Percentiles rank a stretch among this genome's conserved stretches.
These are phyloP conservation scores for Grammomys dolichurus DNA, from an alignment of 2,113 vertebrate genomes.

Conservation along the genomic window DNA sequence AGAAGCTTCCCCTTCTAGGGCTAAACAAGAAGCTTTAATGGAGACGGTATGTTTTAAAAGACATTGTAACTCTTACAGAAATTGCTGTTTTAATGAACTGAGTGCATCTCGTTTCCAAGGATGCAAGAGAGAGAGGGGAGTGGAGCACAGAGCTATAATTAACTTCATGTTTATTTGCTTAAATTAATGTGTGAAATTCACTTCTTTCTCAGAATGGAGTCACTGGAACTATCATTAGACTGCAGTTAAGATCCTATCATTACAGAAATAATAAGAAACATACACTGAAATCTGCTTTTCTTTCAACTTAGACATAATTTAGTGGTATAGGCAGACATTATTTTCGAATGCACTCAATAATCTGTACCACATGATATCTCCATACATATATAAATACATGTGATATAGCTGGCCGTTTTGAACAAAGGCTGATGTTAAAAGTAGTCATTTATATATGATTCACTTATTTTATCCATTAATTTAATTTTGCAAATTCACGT, in stretches of 20 bases:
- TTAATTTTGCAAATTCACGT: conserved; percentile 12
- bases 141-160: conserved; percentile 85
- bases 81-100: conserved; percentile 79
- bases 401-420: conserved; percentile 25
- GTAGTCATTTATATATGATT: conserved; percentile 55
- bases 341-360: conserved; percentile 67
- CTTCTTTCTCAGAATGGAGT: conserved; percentile 80
- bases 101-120: conserved; percentile 75
- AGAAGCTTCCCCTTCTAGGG: neutral
- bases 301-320: conserved; percentile 66
- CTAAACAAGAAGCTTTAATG: conserved; percentile 24
- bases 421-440: conserved; percentile 18
- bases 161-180: conserved; percentile 85
- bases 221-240: conserved; percentile 79
- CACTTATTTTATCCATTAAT: neutral
- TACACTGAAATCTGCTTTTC: conserved; percentile 60
- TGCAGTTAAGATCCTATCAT: conserved; percentile 77
- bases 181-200: conserved; percentile 84
- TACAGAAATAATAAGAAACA: conserved; percentile 75
- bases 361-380: conserved; percentile 9
- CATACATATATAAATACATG: conserved; percentile 45
- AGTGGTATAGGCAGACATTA: conserved; percentile 57
- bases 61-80: conserved; percentile 81
- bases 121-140: conserved; percentile 76
- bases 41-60: conserved; percentile 27